Evolutionary conservation across 2,888 invertebrate genomes (phyloP).

Genomic region (Nowickia ferox): DNA sequence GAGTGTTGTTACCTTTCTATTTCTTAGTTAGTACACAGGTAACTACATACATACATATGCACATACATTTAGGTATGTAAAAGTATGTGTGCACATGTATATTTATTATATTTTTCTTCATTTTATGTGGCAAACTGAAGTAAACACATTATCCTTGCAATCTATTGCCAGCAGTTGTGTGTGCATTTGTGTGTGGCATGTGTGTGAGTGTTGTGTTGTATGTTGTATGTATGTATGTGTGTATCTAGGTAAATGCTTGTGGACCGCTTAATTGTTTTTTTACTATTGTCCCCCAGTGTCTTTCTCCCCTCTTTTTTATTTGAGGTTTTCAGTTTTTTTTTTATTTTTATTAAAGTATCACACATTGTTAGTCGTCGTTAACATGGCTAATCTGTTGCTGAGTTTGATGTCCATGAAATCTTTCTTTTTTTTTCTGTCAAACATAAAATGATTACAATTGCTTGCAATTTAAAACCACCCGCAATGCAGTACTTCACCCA

Average conservation of each 20-base stretch:
- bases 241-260: conserved; percentile 10
- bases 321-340: background rate
- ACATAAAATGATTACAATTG: conserved; percentile 41
- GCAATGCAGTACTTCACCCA: conserved; percentile 11
- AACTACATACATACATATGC: background rate
- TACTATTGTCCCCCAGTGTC: conserved; percentile 59
- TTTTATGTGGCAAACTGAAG: background rate
- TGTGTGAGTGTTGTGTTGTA: background rate
- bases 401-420: conserved; percentile 53
- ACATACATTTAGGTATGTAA: background rate
- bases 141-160: conserved; percentile 44
- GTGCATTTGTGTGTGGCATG: background rate
- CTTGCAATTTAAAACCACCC: conserved; percentile 29
- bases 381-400: conserved; percentile 66
- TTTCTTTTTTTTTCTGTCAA: conserved; percentile 32
- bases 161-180: conserved; percentile 11
- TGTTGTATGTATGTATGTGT: conserved; percentile 17
- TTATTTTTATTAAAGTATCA: conserved; percentile 46
- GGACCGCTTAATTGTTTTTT: conserved; percentile 71
- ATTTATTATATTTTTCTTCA: background rate
- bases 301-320: background rate
- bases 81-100: background rate
- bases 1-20: conserved; percentile 54
- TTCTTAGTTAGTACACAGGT: background rate
- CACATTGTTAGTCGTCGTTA: conserved; percentile 47